A percentile compares a stretch with the other conserved stretches of the same genome.
Evolutionary conservation across 2,888 invertebrate genomes (phyloP).

Genomic region (Pyrocoelia pectoralis): DNA sequence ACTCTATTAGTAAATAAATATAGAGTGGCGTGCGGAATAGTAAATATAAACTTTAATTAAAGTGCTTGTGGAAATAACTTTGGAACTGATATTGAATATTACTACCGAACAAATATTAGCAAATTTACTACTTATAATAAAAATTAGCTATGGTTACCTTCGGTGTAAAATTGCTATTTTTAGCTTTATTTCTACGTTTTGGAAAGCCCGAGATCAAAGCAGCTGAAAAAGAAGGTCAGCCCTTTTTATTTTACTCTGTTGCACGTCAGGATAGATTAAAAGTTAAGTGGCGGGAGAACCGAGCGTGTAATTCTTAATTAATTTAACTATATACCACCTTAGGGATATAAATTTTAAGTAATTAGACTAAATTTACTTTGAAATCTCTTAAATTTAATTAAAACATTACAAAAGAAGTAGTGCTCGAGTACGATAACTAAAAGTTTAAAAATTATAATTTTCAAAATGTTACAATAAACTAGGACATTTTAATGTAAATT

Average conservation of each 20-base stretch:
- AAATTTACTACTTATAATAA: slow-evolving; percentile 25
- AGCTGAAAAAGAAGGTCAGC: slow-evolving; percentile 42
- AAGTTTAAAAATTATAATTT: not conserved
- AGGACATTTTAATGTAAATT: no score
- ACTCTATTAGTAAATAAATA: slow-evolving; percentile 11
- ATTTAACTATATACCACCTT: slow-evolving; percentile 38
- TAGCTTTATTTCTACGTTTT: slow-evolving; percentile 28
- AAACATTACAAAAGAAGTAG: slow-evolving; percentile 16
- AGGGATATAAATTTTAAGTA: slow-evolving; percentile 39
- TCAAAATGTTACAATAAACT: no score
- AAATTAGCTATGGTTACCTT: slow-evolving; percentile 25
- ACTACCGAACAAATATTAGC: slow-evolving; percentile 24
- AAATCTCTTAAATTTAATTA: slow-evolving; percentile 34
- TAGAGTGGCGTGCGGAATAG: not conserved
- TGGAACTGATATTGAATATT: slow-evolving; percentile 29
- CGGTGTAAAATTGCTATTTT: slow-evolving; percentile 29
- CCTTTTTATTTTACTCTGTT: slow-evolving; percentile 33
- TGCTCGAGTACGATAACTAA: not conserved
- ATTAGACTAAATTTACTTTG: slow-evolving; percentile 33
- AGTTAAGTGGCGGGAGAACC: slow-evolving; percentile 37
- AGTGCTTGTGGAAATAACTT: slow-evolving; percentile 21
- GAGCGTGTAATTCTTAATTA: slow-evolving; percentile 42
- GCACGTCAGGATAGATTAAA: slow-evolving; percentile 37
- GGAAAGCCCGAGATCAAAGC: slow-evolving; percentile 24
- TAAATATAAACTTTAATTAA: slow-evolving; percentile 9